Base-by-base conservation (phyloP, 1,140 invertebrate species). In the Leptinotarsa texana region DNA sequence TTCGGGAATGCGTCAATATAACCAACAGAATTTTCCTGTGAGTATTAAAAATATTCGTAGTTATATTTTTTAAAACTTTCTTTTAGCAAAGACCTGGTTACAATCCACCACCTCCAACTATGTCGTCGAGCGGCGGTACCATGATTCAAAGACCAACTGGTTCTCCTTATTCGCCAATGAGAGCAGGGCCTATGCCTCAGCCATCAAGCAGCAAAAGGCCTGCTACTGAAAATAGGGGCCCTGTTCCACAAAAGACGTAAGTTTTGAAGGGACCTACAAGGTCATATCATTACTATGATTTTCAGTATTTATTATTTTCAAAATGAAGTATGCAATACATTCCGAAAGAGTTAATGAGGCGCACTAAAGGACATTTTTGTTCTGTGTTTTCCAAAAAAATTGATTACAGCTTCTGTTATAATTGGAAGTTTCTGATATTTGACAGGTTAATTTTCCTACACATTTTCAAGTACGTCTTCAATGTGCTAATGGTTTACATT, bases 161-260 rank as follows among this genome's bases (percentile, higher is more conserved):
- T 81, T 88, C 89, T 73, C 85, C 86, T 1, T 90, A 90, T 77
- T 85, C 87, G 2, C 89, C 88, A 49, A 88, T 91, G 88, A 84
- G 90, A 27, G 88, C 88, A 76, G 86, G 88, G 3, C 88, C 89
- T 17, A 89, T 89, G 83, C 87, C 87, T 17, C 86, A 85, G 69
- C 79, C 80, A 21, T 88, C 88, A 51, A 86, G 86, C 49, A 86
- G 86, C 48, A 93, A 93, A 84, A 84, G 91, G 62, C 89, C 89
- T 8, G 83, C 86, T 2, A 82, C 86, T 2, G 91, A 91, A 83
- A 88, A 87, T 78, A 86, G 91, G 76, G 87, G 88, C 68, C 86
- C 87, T 4, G 87, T 90, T 84, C 91, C 89, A 79, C 87, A 90
- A 83, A 92, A 92, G 84, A 88, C 88, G 88, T 91, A 87, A 72